Evolutionary conservation across 1,140 invertebrate genomes (phyloP).

Genomic region (Drosophila bocki): DNA sequence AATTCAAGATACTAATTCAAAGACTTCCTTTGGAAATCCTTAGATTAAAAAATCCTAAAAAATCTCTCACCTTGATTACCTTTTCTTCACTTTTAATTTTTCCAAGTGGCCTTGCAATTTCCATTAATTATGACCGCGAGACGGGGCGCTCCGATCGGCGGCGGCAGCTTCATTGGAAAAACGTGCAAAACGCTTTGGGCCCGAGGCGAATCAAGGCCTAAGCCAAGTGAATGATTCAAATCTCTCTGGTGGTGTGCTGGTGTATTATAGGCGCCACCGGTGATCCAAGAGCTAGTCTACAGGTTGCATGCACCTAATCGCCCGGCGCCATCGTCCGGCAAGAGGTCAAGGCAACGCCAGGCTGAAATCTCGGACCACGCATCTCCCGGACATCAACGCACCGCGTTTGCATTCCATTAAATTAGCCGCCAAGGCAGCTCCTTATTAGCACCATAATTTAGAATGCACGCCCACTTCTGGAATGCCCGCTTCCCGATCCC

Average conservation of each 20-base stretch:
- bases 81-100: slow-evolving; percentile 27
- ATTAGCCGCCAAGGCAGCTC: slow-evolving; percentile 73
- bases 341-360: slow-evolving; percentile 62
- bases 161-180: slow-evolving; percentile 76
- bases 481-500: neutral
- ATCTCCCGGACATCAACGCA: slow-evolving; percentile 61
- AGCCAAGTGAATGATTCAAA: slow-evolving; percentile 80
- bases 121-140: slow-evolving; percentile 78
- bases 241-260: slow-evolving; percentile 40
- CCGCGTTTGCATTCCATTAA: slow-evolving; percentile 74
- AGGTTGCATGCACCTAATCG: slow-evolving; percentile 77
- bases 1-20: neutral
- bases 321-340: slow-evolving; percentile 60
- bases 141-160: slow-evolving; percentile 31
- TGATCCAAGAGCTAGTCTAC: slow-evolving; percentile 10
- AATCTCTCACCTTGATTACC: neutral
- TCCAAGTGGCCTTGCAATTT: slow-evolving; percentile 59
- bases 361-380: slow-evolving; percentile 14
- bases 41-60: neutral
- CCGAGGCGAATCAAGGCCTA: slow-evolving; percentile 47
- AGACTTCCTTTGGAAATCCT: neutral
- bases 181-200: slow-evolving; percentile 76
- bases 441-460: slow-evolving; percentile 76
- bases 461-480: slow-evolving; percentile 71
- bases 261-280: slow-evolving; percentile 62